Conservation (phyloP, 2,888 invertebrate genomes). For the Anarsia innoxiella region DNA sequence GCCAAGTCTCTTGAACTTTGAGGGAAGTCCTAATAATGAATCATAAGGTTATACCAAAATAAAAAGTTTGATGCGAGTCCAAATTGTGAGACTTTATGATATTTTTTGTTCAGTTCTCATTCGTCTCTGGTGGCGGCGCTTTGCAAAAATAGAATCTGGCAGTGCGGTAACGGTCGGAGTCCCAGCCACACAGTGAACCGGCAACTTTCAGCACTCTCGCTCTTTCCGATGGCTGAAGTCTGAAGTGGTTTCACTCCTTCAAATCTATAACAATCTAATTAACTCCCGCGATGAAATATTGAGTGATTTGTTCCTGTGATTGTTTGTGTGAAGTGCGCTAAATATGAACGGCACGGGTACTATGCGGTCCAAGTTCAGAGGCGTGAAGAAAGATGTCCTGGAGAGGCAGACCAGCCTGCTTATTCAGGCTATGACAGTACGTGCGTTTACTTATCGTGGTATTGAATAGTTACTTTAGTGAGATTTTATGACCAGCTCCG, state of each 20-base stretch:
- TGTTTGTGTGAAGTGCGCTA: slow-evolving; percentile 21
- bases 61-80: neutral
- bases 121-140: slow-evolving; percentile 63
- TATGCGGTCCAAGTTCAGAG: slow-evolving; percentile 81
- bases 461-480: no score
- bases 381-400: slow-evolving; percentile 84
- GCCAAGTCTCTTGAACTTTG: no score
- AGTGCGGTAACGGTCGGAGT: slow-evolving; percentile 59
- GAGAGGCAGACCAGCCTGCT: slow-evolving; percentile 83
- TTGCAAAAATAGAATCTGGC: slow-evolving; percentile 74
- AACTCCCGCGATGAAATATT: slow-evolving; percentile 8
- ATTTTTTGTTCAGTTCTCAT: slow-evolving; percentile 52
- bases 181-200: slow-evolving; percentile 58
- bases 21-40: neutral
- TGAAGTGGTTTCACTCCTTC: neutral
- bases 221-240: slow-evolving; percentile 16
- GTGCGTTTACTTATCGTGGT: slow-evolving; percentile 60
- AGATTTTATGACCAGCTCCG: no score
- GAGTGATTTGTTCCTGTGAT: slow-evolving; percentile 27
- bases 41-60: neutral
- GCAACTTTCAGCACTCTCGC: slow-evolving; percentile 46
- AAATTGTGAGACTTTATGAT: neutral
- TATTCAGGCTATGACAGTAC: slow-evolving; percentile 88
- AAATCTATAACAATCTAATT: no score
- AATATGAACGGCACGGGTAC: slow-evolving; percentile 74